These are phyloP conservation scores for Oreochromis niloticus DNA, from an alignment of 2,113 vertebrate species.

Conservation along the genomic window DNA sequence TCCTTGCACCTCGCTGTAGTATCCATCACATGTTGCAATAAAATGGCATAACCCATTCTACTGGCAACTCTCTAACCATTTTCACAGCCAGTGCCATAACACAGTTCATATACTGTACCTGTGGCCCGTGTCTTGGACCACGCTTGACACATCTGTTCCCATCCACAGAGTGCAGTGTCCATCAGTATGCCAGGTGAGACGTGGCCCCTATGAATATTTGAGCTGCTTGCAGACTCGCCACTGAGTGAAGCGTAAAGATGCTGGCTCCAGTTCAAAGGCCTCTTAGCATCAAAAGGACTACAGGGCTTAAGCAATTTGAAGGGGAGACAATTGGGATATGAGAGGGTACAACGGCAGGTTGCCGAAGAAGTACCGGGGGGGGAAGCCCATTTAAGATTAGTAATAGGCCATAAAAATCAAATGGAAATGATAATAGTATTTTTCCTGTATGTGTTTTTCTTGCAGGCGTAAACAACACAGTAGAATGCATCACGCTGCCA, in stretches of 20 bases:
- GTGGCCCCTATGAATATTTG: slow-evolving; percentile 57
- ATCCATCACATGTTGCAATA: slow-evolving; percentile 15
- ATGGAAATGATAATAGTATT: background rate
- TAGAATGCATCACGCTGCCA: background rate
- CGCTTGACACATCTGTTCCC: slow-evolving; percentile 3
- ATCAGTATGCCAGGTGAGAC: slow-evolving; percentile 53
- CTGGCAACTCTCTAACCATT: slow-evolving; percentile 10
- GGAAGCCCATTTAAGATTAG: background rate
- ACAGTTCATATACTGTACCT: background rate
- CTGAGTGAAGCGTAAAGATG: slow-evolving; percentile 13
- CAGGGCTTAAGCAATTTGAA: slow-evolving; percentile 15
- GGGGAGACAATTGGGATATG: background rate
- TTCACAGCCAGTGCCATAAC: slow-evolving; percentile 5
- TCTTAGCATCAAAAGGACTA: slow-evolving; percentile 57
- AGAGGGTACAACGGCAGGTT: background rate
- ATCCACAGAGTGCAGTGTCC: background rate
- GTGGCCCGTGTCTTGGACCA: background rate
- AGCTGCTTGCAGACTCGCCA: slow-evolving; percentile 28
- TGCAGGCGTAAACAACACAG: background rate
- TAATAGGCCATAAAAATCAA: background rate
- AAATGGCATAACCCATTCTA: background rate
- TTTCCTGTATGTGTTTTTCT: background rate
- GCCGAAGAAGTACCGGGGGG: background rate
- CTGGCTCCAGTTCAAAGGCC: slow-evolving; percentile 59
- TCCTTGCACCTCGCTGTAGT: slow-evolving; percentile 11